Conservation (phyloP, 2,113 vertebrate species). For the Microcebus tavaratra region DNA sequence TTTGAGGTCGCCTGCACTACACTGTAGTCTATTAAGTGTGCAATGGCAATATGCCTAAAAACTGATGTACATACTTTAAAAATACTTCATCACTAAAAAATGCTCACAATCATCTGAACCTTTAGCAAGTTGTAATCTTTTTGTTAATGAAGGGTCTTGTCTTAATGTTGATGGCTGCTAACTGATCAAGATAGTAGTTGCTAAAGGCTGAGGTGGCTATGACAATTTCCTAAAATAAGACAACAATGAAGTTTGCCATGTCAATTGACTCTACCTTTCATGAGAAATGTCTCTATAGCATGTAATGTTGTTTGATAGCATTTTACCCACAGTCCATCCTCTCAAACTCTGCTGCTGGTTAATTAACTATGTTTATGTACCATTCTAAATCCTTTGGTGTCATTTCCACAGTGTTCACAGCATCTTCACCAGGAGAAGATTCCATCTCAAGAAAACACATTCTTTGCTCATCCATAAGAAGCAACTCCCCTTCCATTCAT, state of each 20-base stretch:
- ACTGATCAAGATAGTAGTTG: neutral
- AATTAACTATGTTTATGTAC: neutral
- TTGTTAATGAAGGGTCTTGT: neutral
- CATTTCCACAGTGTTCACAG: neutral
- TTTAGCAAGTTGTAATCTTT: neutral
- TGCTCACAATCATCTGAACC: neutral
- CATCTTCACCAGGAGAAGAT: neutral
- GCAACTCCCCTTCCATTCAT: neutral
- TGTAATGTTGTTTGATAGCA: neutral
- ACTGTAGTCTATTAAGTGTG: neutral
- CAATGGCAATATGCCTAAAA: neutral
- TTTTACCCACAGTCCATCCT: neutral
- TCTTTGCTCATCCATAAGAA: neutral
- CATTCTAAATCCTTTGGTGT: neutral
- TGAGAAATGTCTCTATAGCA: neutral
- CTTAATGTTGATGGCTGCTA: neutral
- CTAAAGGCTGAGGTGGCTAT: neutral
- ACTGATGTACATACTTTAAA: neutral
- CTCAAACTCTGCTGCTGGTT: neutral
- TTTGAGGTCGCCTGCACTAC: neutral
- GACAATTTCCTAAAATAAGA: neutral
- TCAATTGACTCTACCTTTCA: neutral
- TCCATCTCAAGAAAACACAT: neutral
- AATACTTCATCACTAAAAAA: neutral
- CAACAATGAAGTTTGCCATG: neutral